These are phyloP conservation scores for Venustaconcha ellipsiformis DNA, from an alignment of 1,140 invertebrate genomes.

Conservation along the genomic window DNA sequence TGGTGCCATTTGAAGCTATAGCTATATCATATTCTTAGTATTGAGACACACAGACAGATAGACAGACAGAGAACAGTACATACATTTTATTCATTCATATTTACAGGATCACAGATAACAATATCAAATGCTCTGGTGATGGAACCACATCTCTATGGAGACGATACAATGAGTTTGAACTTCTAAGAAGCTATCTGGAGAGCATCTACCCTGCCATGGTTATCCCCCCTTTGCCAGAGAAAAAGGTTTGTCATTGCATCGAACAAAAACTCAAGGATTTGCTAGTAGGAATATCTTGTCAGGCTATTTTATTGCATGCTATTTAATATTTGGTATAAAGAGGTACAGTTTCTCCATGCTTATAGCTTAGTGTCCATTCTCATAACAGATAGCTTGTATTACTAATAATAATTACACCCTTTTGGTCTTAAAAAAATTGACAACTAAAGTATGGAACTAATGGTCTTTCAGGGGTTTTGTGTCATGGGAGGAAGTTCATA, in stretches of 20 bases:
- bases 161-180: slow-evolving; percentile 87
- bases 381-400: no score
- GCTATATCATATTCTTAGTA: neutral
- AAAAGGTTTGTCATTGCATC: slow-evolving; percentile 69
- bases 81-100: neutral
- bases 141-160: slow-evolving; percentile 81
- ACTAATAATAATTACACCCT: no score
- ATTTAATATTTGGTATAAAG: no score
- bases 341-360: no score
- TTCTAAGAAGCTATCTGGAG: slow-evolving; percentile 81
- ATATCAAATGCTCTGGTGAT: slow-evolving; percentile 75
- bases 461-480: no score
- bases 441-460: no score
- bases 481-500: no score
- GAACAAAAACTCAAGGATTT: no score
- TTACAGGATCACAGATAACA: slow-evolving; percentile 78
- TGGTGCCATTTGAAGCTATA: neutral
- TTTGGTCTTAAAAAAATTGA: no score
- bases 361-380: no score
- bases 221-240: slow-evolving; percentile 85
- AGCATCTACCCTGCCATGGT: slow-evolving; percentile 83
- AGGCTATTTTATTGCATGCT: no score
- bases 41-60: neutral
- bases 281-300: no score
- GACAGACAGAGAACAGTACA: neutral